Evolutionary conservation across 2,797 vertebrate species (phyloP), one percentile per base, ranked within the genome.

Genomic region (Notamacropus eugenii): DNA sequence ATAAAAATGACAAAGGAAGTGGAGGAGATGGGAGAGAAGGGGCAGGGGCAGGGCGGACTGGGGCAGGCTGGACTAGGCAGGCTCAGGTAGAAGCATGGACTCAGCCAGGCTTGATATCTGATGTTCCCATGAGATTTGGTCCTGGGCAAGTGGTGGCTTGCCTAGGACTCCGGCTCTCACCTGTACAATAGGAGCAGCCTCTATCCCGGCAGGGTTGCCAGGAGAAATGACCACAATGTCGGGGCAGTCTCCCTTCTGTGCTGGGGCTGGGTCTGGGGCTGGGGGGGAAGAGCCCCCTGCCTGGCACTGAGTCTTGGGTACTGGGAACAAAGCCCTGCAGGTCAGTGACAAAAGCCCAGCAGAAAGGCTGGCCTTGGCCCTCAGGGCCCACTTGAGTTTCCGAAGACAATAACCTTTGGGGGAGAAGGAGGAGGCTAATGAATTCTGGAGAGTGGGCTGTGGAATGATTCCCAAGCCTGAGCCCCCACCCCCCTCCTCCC

Each of bases 401-500:
- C 96, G 91, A 93, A 56, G 59, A 62, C 92, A 97, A 52, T 0
- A 0, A 29, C 27, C 95, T 98, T 97, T 40, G 97, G 97, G 96
- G n/a, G 97, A 82, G 82, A 97, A 96, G 97, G 98, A 98, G 92
- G 97, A 91, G 67, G 67, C 5, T 3, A 40, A 74, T n/a, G 62
- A 74, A 74, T n/a, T 40, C 62, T 82, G n/a, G 74, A 27, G 74
- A 12, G 40, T 9, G 74, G 19, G 22, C 74, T 16, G 4, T 11
- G 40, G 19, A 40, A 28, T 22, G 74, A 10, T 87, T 46, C 74
- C 74, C 74, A 50, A 27, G 74, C 9, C 40, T 27, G 24, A 27
- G 40, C 40, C n/a, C 22, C 74, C 74, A 19, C 40, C 34, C 62
- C 11, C 58, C 58, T 29, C 58, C 58, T 27, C 12, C 59, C 0